A percentile compares a stretch with the other conserved stretches of the same genome.
These are phyloP conservation scores for Catharus fuscescens DNA, from an alignment of 2,113 vertebrate species.

Conservation along the genomic window DNA sequence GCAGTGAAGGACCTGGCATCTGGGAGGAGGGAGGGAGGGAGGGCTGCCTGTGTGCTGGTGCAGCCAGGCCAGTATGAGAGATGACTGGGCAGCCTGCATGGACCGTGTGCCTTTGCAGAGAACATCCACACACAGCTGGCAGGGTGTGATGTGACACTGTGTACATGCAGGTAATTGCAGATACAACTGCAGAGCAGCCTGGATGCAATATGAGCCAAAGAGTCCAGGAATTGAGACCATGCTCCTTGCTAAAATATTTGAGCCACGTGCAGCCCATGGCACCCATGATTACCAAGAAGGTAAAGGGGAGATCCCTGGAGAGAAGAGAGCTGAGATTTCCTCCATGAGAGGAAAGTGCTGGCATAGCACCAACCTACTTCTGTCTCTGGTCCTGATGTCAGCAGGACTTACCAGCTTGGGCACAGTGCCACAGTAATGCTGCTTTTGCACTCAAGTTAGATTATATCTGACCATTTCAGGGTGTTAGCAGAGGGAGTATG, in stretches of 20 bases:
- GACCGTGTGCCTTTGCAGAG: not conserved
- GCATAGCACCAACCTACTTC: not conserved
- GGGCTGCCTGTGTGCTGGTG: accelerated
- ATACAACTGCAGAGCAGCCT: not conserved
- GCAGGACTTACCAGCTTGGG: not conserved
- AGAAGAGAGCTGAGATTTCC: not conserved
- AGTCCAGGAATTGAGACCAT: not conserved
- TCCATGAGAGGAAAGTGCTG: not conserved
- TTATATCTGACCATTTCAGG: not conserved
- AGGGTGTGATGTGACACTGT: not conserved
- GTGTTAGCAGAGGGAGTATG: not conserved
- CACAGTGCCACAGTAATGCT: not conserved
- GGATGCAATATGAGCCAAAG: not conserved
- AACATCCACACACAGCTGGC: not conserved
- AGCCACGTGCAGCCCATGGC: not conserved
- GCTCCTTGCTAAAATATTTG: not conserved
- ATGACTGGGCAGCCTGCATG: not conserved
- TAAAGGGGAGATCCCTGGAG: not conserved
- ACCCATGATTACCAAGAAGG: not conserved
- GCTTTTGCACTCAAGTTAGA: slow-evolving; percentile 4
- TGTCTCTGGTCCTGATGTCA: slow-evolving; percentile 14
- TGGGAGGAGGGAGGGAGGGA: not conserved
- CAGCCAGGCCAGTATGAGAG: not conserved
- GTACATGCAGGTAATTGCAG: not conserved
- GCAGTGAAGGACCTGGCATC: not conserved